phyloP scores from a whole-genome alignment of 2,113 vertebrate species.

The Natator depressus region DNA sequence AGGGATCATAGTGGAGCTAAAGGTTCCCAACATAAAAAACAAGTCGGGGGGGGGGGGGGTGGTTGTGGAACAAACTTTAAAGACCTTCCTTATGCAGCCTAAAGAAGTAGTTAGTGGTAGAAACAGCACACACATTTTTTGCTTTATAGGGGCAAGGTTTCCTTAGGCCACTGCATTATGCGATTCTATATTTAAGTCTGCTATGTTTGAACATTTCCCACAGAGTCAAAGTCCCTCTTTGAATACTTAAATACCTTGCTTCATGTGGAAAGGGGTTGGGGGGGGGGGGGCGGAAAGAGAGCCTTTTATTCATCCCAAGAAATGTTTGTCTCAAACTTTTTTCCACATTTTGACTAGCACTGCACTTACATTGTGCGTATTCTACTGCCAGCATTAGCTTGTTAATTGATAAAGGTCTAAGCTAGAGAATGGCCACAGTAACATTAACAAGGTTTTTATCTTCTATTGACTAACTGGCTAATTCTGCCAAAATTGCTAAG shows the following conservation, averaged over 20 bases:
- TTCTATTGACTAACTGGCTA: background rate
- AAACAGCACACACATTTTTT: background rate
- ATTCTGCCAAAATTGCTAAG: background rate
- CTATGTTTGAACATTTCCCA: conserved; percentile 48
- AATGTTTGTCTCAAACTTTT: background rate
- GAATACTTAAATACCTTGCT: background rate
- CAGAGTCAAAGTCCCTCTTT: conserved; percentile 1
- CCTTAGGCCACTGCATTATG: background rate
- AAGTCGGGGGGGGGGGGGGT: background rate
- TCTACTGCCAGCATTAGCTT: background rate
- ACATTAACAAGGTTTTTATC: background rate
- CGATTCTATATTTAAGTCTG: conserved; percentile 28
- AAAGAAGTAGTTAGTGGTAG: background rate
- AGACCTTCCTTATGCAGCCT: background rate
- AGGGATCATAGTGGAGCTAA: background rate
- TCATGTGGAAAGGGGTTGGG: background rate
- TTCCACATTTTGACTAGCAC: background rate
- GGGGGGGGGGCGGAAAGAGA: background rate
- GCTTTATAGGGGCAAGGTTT: background rate
- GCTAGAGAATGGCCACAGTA: background rate
- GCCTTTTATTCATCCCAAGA: background rate
- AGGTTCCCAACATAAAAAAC: background rate
- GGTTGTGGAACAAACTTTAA: background rate
- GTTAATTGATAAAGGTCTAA: background rate
- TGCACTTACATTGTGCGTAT: accelerated